A percentile compares a stretch with the other conserved stretches of the same genome.
Conservation (phyloP, 2,797 vertebrate species). For the Rhinatrema bivittatum region DNA sequence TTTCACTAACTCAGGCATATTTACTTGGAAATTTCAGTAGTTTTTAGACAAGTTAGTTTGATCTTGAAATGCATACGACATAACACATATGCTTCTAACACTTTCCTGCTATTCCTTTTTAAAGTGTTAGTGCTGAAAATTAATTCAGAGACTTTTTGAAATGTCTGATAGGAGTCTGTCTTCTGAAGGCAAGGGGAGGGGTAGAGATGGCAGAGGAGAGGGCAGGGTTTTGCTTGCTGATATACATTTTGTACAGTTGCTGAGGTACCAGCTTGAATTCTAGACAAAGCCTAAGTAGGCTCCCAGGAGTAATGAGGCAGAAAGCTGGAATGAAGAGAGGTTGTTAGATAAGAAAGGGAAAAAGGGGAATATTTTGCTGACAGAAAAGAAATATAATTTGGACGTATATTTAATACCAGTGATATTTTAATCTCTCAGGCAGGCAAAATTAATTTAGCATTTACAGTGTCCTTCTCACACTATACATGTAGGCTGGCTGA, state of each 20-base stretch:
- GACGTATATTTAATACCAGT: conserved; percentile 17
- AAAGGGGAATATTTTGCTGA: conserved; percentile 45
- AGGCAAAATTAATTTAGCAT: conserved; percentile 9
- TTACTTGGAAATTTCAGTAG: neutral
- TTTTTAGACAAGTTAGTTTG: neutral
- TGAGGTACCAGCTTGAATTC: neutral
- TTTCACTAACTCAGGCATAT: too few relatives aligned
- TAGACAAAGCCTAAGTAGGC: neutral
- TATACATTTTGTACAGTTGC: neutral
- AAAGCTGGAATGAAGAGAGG: conserved; percentile 17
- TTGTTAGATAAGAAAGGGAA: conserved; percentile 46
- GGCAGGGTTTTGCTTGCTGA: neutral
- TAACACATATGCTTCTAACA: conserved; percentile 15
- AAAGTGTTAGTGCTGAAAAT: conserved; percentile 32
- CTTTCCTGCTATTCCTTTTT: neutral
- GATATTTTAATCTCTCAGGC: conserved; percentile 37
- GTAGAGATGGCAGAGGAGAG: accelerated
- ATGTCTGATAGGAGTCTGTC: neutral
- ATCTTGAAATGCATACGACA: neutral
- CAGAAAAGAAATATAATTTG: conserved; percentile 44
- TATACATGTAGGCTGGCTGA: neutral
- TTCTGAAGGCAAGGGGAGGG: accelerated
- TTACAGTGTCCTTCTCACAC: neutral
- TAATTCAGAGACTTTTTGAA: conserved; percentile 21
- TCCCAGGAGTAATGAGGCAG: neutral